These are phyloP conservation scores for Echiichthys vipera DNA, from an alignment of 2,797 vertebrate genomes.

Conservation along the genomic window DNA sequence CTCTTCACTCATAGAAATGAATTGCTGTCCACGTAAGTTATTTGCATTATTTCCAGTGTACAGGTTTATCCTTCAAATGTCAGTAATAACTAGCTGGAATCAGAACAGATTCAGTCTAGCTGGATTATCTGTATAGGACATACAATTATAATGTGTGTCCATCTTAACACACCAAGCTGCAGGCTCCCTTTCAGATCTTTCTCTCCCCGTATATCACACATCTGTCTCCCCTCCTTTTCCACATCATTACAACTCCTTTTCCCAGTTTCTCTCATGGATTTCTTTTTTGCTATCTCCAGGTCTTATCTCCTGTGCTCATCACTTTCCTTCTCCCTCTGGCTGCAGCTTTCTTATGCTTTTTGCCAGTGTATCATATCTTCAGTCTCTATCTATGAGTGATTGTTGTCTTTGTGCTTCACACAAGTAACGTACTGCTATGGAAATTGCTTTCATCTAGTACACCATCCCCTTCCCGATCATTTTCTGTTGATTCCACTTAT, in stretches of 20 bases:
- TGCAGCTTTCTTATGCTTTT: slow-evolving; percentile 37
- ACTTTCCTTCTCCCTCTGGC: slow-evolving; percentile 2
- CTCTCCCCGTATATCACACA: slow-evolving; percentile 2
- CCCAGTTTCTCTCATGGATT: slow-evolving; percentile 41
- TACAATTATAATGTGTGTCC: background rate
- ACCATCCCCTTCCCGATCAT: slow-evolving; percentile 10
- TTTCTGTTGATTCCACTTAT: slow-evolving; percentile 44
- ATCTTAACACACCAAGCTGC: slow-evolving; percentile 17
- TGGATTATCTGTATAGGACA: background rate
- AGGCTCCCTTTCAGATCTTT: slow-evolving; percentile 10
- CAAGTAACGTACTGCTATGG: background rate
- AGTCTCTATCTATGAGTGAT: slow-evolving; percentile 31
- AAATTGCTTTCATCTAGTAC: slow-evolving; percentile 29
- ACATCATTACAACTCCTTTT: slow-evolving; percentile 39
- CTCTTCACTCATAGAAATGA: background rate
- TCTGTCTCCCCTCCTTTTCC: slow-evolving; percentile 31
- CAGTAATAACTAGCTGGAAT: background rate
- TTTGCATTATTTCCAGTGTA: background rate
- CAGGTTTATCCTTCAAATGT: background rate
- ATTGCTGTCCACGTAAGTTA: background rate
- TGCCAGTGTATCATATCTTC: slow-evolving; percentile 24
- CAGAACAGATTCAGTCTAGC: background rate
- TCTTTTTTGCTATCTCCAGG: slow-evolving; percentile 37
- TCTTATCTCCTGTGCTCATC: slow-evolving; percentile 40
- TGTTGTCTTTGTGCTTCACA: slow-evolving; percentile 29